Evolutionary conservation across 2,113 vertebrate species (phyloP).

Genomic region (Dasyprocta punctata): DNA sequence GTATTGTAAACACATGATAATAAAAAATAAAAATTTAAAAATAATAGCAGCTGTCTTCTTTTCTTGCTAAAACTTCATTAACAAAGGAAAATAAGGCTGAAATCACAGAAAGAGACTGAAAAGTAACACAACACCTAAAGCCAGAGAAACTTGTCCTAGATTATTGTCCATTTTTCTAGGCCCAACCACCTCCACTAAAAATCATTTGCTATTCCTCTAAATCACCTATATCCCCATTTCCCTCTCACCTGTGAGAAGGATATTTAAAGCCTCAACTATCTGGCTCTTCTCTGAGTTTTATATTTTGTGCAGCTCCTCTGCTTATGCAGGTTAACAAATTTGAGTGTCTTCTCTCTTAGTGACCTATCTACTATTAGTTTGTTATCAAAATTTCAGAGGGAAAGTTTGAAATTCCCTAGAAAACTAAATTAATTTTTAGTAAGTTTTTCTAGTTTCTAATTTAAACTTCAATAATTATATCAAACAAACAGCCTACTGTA

Average conservation of each 20-base stretch:
- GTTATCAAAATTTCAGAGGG: background rate
- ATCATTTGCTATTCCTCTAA: background rate
- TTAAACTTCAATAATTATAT: slow-evolving; percentile 43
- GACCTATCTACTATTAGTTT: background rate
- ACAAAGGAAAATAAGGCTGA: background rate
- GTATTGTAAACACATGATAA: background rate
- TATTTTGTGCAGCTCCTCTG: background rate
- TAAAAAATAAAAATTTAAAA: background rate
- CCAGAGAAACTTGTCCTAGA: background rate
- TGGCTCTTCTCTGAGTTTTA: background rate
- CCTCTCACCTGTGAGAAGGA: background rate
- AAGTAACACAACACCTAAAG: background rate
- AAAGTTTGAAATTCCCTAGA: background rate
- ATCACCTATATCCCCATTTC: background rate
- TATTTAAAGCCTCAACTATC: background rate
- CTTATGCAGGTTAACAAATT: background rate
- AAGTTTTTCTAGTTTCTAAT: slow-evolving; percentile 38
- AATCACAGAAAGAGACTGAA: background rate
- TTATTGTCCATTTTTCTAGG: background rate
- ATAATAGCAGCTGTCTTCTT: background rate
- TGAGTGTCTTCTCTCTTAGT: background rate
- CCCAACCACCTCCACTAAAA: background rate
- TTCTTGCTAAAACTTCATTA: background rate
- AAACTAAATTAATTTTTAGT: slow-evolving; percentile 50
- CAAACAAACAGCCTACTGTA: slow-evolving; percentile 36